phyloP scores from a whole-genome alignment of 2,888 invertebrate genomes.

The Liodrosophila aerea region DNA sequence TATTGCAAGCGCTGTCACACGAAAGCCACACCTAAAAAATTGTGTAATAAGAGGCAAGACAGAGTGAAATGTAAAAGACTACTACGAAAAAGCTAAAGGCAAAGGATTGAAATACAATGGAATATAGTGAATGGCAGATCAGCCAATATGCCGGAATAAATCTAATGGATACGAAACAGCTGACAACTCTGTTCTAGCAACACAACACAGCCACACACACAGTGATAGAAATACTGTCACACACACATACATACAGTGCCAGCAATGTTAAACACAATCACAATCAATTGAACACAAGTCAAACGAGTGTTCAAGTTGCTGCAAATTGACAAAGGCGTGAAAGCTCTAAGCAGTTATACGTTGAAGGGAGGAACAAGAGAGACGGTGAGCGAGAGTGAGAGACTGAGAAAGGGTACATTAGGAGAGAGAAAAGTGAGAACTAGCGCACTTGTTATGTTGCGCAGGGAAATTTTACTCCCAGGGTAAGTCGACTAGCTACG shows the following conservation, averaged over 20 bases:
- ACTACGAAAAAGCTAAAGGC: too few species aligned
- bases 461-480: constrained; percentile 59
- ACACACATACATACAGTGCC: constrained; percentile 26
- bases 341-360: constrained; percentile 15
- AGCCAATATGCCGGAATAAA: neutral
- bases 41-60: too few species aligned
- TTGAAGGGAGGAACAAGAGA: constrained; percentile 24
- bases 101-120: neutral
- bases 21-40: too few species aligned
- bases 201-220: constrained; percentile 13
- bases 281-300: constrained; percentile 78
- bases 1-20: too few species aligned
- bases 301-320: constrained; percentile 79
- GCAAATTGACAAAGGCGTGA: constrained; percentile 76
- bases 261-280: constrained; percentile 67
- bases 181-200: constrained; percentile 67
- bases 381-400: constrained; percentile 18
- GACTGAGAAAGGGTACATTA: constrained; percentile 8
- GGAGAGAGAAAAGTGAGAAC: constrained; percentile 8
- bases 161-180: constrained; percentile 69
- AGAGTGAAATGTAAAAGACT: too few species aligned
- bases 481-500: constrained; percentile 32
- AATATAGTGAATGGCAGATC: neutral
- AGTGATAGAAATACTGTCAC: constrained; percentile 12
- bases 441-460: constrained; percentile 21